Evolutionary conservation across 2,113 vertebrate genomes (phyloP), one percentile per base, ranked within the genome.

Genomic region (Rhinogobius similis): DNA sequence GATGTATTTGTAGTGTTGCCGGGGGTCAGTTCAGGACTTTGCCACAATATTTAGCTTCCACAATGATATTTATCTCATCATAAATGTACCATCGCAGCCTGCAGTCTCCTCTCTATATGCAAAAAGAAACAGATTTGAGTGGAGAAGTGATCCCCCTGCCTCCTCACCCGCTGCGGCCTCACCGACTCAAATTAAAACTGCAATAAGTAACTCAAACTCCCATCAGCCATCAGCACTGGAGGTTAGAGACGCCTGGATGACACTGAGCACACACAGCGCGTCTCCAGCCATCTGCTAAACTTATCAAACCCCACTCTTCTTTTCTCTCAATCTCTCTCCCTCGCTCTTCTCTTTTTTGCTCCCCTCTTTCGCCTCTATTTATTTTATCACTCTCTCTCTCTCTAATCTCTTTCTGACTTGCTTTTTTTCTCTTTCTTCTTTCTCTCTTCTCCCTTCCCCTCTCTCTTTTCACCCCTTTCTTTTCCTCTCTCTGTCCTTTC

Each of bases 241-340:
- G 52, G 66, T n/a, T 61, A 8, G 32, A 56, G 66, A 39, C 29
- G 39, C 48, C 62, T 61, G 20, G 65, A 76, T 70, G 73, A 70
- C 48, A 52, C 73, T 32, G 58, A 44, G 5, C 32, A 63, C 44
- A 52, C 44, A 61, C 68, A 62, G 58, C 62, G 46, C 18, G 68
- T 86, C 83, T 86, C 81, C 71, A 75, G 82, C 87, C 90, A 90
- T 91, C 90, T 91, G 90, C 87, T 86, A 82, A 88, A 91, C 86
- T 88, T 86, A 91, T 91, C 90, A 91, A 76, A 36, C 20, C 18
- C 4, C 26, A 8, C 56, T 39, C 70, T 64, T 62, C n/a, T 23
- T 23, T 18, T 46, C 16, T 46, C 43, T 6, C 16, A 1, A 16
- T 44, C 16, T 16, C 43, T 46, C 16, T 46, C 10, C 12, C 12